Base-by-base conservation (phyloP, 2,797 vertebrate species). In the Leucoraja ocellata region DNA sequence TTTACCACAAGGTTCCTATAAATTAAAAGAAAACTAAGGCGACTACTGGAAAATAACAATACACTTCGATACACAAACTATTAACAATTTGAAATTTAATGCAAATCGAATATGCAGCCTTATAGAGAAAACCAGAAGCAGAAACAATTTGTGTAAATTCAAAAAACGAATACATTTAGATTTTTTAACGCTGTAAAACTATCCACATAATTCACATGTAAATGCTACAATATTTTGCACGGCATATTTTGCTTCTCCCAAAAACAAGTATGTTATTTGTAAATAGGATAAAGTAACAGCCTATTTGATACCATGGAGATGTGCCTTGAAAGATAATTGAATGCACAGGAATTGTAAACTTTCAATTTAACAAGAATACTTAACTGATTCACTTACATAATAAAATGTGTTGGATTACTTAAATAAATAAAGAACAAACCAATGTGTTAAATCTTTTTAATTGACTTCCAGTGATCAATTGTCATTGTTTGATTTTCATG, bases 51-150 rank as follows among this genome's bases (percentile, higher is more conserved):
- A 92, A 92, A 92, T 92, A 92, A 76, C 90, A 92, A 92, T 76
- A 92, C 90, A 92, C 90, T 92, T 92, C 90, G 39, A 73, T 92
- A 92, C 90, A 92, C 90, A 92, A 92, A 92, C 90, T 92, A 92
- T 92, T 92, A 92, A 74, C 90, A 76, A 92, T 46, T 36, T 7
- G 71, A 76, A 76, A 92, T 58, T 92, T 74, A 76, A 92, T 92
- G 90, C 71, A 92, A 92, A 92, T 92, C 25, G 28, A 76, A 74
- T 92, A 58, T 92, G 71, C 39, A 74, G 71, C 39, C 46, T 54
- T 68, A 90, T 25, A 8, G n/a, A 71, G n/a, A 71, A 91, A 91
- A 71, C 9, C 18, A 91, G 10, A 71, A 71, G n/a, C 39, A 74
- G 90, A 76, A 73, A 92, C 58, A 68, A 76, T 54, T 73, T 54